Percentiles rank a stretch among this genome's conserved stretches.
These are phyloP conservation scores for Spongia lamella DNA, from an alignment of 37 sponge, comb jelly and placozoan species.

Conservation along the genomic window DNA sequence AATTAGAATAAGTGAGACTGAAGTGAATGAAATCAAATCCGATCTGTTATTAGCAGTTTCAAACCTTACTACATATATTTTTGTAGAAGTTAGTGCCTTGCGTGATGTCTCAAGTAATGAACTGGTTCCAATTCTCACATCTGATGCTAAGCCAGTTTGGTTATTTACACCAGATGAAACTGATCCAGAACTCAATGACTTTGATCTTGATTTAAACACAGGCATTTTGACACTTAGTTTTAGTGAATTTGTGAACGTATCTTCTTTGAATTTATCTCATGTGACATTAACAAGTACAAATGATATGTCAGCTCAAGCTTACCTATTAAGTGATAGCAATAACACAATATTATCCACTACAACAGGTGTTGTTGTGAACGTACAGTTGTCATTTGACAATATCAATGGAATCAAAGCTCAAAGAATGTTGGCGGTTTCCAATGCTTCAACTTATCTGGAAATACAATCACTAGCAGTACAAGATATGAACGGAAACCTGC, in stretches of 20 bases:
- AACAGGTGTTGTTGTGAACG: constrained; percentile 15
- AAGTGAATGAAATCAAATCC: constrained; percentile 75
- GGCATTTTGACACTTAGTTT: constrained; percentile 66
- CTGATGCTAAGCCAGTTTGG: constrained; percentile 36
- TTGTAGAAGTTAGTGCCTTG: constrained; percentile 36
- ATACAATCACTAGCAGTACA: constrained; percentile 26
- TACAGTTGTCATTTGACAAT: constrained; percentile 59
- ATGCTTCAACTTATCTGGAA: constrained; percentile 56
- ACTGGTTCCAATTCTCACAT: constrained; percentile 30
- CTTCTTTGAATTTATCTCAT: constrained; percentile 45
- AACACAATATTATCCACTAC: not conserved
- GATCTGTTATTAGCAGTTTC: constrained; percentile 46
- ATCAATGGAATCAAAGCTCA: constrained; percentile 70
- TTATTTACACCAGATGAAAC: constrained; percentile 47
- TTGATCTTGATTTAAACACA: constrained; percentile 62
- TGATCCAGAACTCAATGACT: constrained; percentile 50
- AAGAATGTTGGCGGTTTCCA: constrained; percentile 58
- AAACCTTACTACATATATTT: constrained; percentile 56
- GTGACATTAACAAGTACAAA: constrained; percentile 39
- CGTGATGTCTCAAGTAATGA: constrained; percentile 63
- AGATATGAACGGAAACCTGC: constrained; percentile 66
- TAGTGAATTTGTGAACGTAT: constrained; percentile 52
- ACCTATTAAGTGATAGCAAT: constrained; percentile 35
- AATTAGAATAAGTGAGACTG: constrained; percentile 41
- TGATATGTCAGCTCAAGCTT: constrained; percentile 10